Evolutionary conservation across 2,888 invertebrate genomes (phyloP), one percentile per base, ranked within the genome.

Genomic region (Argyresthia goedartella): DNA sequence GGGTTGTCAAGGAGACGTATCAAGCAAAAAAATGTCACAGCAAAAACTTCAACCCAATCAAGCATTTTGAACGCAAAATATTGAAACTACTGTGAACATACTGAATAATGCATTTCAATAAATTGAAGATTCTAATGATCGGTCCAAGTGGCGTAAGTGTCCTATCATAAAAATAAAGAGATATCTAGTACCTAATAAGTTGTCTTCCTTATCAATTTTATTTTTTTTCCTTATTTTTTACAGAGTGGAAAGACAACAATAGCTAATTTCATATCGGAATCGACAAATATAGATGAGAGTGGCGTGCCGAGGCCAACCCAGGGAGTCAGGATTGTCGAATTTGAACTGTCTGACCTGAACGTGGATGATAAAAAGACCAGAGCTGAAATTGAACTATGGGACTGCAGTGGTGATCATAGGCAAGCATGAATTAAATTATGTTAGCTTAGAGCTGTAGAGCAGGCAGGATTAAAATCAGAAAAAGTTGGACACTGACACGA

Each of bases 321-420:
- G 73, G 93, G 93, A 43, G 91, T 91, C 39, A 88, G 94, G 61
- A 93, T 94, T 61, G 84, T 94, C 11, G 94, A 94, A 69, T 94
- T 94, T 72, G 94, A 94, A 73, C 81, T 89, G 25, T 81, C 88
- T 16, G 89, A 89, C 60, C 66, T 92, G 7, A 88, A 82, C 59
- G 76, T 90, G 1, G 89, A 89, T 63, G 89, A 89, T 7, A 88
- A 89, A 63, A 72, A 73, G 48, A 69, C 75, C 9, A 90, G 89
- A 60, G 88, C 90, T 33, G 93, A 94, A 63, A 89, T 95, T 42
- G 93, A 95, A 75, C 73, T 94, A 48, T 94, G 94, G 93, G 94
- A 94, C 67, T 91, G 92, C 73, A 93, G 93, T 67, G 94, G 94
- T 13, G 92, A 93, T 69, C 87, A 88, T 61, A 92, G 89, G 93